Evolutionary conservation across 2,888 invertebrate genomes (phyloP), one percentile per base, ranked within the genome.

Genomic region (Dilophus febrilis): DNA sequence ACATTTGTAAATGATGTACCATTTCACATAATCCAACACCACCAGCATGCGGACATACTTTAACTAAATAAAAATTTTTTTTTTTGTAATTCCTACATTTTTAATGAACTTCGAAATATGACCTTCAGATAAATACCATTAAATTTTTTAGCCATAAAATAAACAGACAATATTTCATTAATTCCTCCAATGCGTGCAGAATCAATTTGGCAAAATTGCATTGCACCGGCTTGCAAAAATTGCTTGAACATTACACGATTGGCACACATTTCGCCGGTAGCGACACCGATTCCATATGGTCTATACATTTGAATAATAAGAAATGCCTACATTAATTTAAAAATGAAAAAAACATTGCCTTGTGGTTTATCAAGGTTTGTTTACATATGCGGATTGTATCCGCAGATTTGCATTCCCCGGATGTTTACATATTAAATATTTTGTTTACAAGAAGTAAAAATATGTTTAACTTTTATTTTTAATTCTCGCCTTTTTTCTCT

Each of bases 11-110:
- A 62, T 92, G 91, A 51, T 90, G 90, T 2, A 91, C 87, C 77
- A 90, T 82, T 66, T 91, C 91, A 54, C 91, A 91, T 3, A 92
- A 69, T 3, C 90, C 91, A 10, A 91, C 81, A 7, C 91, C 92
- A n/a, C 91, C 92, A 43, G 88, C 90, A 64, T 92, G 91, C 0
- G 92, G 91, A 56, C 88, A 90, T 2, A 92, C 86, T 52, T 86
- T 86, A 13, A 90, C 88, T 88, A 58, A 3, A 29, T 7, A 19
- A 34, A 17, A 34, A 30, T 30, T 7, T 6, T 30, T 30, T 28
- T 28, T n/a, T n/a, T n/a, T n/a, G n/a, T n/a, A n/a, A n/a, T n/a
- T n/a, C n/a, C n/a, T n/a, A n/a, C n/a, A n/a, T n/a, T n/a, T n/a
- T n/a, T n/a, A n/a, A n/a, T n/a, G n/a, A n/a, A n/a, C n/a, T n/a